Conservation (phyloP, 2,113 vertebrate species). For the Zonotrichia leucophrys region DNA sequence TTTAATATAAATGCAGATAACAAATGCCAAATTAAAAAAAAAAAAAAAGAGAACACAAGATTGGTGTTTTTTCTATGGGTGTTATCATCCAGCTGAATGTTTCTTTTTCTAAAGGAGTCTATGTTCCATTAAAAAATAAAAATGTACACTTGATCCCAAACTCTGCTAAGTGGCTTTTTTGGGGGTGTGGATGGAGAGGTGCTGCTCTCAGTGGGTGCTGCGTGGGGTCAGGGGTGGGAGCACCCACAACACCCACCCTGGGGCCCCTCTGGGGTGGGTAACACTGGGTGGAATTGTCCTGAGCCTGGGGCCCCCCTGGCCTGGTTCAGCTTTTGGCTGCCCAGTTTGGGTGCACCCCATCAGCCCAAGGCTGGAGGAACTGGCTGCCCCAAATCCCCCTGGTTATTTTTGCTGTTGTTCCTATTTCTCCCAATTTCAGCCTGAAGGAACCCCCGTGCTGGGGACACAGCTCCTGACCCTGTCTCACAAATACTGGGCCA, state of each 20-base stretch:
- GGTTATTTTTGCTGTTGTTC: not conserved
- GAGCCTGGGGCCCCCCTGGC: accelerated
- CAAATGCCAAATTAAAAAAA: constrained; percentile 93
- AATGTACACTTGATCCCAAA: constrained; percentile 66
- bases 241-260: not conserved
- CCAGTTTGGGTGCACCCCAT: accelerated
- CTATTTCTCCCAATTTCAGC: not conserved
- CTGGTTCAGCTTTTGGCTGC: accelerated
- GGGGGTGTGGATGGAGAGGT: not conserved
- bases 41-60: constrained; percentile 72
- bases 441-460: not conserved
- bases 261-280: accelerated
- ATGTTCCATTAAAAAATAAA: constrained; percentile 80
- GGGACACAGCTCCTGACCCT: not conserved
- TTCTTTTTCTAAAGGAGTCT: constrained; percentile 79
- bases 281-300: not conserved
- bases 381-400: too few relatives aligned
- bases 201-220: not conserved
- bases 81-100: constrained; percentile 75
- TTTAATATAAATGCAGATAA: constrained; percentile 99
- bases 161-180: constrained; percentile 40
- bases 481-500: not conserved
- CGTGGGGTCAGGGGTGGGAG: accelerated
- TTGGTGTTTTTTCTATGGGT: constrained; percentile 73
- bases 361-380: not conserved